Conservation (phyloP, 2,113 vertebrate species). For the Okapia johnstoni region DNA sequence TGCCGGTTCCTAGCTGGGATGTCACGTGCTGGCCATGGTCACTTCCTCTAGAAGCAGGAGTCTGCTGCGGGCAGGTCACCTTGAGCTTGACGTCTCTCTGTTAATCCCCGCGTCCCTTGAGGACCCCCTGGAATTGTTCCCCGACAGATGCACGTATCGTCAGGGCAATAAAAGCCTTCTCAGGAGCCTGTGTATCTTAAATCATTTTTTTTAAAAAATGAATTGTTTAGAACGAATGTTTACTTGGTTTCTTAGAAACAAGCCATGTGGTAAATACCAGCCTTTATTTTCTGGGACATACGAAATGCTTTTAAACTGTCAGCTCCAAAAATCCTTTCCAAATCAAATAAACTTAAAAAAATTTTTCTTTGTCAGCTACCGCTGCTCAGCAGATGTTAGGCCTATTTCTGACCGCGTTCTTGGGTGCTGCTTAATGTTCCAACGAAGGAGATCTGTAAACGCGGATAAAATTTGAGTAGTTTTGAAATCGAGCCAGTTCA, state of each 20-base stretch:
- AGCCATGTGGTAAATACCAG: conserved; percentile 17
- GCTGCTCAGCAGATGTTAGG: conserved; percentile 27
- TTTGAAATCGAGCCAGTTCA: background rate
- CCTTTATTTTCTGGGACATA: background rate
- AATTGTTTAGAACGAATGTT: conserved; percentile 8
- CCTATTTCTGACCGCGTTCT: background rate
- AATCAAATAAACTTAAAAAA: conserved; percentile 4
- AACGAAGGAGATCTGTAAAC: background rate
- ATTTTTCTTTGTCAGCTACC: background rate
- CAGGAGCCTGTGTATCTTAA: background rate
- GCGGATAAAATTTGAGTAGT: background rate
- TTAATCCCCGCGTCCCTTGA: accelerated
- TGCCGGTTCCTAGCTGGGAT: accelerated
- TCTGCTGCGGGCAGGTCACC: accelerated
- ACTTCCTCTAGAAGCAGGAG: accelerated
- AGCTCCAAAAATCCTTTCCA: conserved; percentile 9
- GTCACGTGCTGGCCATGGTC: accelerated
- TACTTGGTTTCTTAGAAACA: conserved; percentile 54
- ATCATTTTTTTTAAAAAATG: background rate
- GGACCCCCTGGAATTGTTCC: background rate
- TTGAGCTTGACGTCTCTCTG: accelerated
- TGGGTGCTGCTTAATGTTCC: background rate
- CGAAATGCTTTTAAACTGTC: conserved; percentile 16
- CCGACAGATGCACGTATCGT: background rate
- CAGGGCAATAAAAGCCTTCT: background rate